These are phyloP conservation scores for Timema cristinae DNA, from an alignment of 2,888 invertebrate genomes.

Conservation along the genomic window DNA sequence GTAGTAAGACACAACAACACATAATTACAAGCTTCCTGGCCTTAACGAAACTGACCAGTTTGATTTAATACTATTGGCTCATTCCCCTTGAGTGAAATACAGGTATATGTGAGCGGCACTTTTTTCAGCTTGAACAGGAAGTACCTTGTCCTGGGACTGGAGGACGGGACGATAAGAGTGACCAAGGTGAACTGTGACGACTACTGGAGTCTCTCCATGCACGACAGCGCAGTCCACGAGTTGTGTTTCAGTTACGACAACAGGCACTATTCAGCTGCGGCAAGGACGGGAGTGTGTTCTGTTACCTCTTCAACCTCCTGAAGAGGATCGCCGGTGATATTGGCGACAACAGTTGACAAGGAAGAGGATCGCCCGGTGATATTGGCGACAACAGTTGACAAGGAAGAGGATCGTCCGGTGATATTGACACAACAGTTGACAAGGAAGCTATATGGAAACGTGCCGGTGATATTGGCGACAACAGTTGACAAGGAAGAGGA, in stretches of 20 bases:
- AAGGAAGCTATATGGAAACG: no score
- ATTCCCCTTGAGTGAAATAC: no score
- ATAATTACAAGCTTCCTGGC: no score
- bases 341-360: background rate
- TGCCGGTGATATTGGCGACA: no score
- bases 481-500: no score
- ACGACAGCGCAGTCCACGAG: slow-evolving; percentile 64
- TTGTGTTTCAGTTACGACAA: slow-evolving; percentile 59
- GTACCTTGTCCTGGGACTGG: slow-evolving; percentile 57
- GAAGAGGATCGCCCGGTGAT: no score
- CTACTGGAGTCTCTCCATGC: slow-evolving; percentile 68
- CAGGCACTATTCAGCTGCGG: slow-evolving; percentile 59
- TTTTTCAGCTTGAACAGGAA: slow-evolving; percentile 46
- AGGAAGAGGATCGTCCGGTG: no score
- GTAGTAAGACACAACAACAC: no score
- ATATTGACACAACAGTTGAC: no score
- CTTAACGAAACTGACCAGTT: no score
- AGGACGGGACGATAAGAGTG: slow-evolving; percentile 57
- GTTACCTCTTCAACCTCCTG: slow-evolving; percentile 45
- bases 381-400: no score
- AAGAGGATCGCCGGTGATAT: background rate
- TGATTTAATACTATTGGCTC: no score
- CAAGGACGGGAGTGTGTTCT: slow-evolving; percentile 72
- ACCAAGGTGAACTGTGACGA: slow-evolving; percentile 52
- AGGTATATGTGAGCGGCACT: background rate